Evolutionary conservation across 2,113 vertebrate species (phyloP), one percentile per base, ranked within the genome.

Genomic region (Perccottus glenii): DNA sequence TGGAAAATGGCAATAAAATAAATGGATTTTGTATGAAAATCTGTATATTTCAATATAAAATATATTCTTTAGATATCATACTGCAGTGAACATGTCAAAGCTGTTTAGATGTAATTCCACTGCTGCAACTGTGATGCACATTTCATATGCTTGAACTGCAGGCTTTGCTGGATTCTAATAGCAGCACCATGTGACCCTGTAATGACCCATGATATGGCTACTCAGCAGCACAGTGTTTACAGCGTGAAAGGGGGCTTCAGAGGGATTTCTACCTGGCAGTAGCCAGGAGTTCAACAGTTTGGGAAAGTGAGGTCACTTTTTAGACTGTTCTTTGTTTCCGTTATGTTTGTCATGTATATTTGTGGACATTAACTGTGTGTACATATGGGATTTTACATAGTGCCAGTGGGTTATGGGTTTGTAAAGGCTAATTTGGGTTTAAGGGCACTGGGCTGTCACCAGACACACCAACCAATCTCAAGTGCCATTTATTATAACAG

Each of bases 391-490:
- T 70, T 82, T 85, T 86, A 83, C 74, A 82, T 76, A 80, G 83
- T 81, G 87, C 83, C 75, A 69, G 60, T 52, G 83, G 87, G 83
- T 85, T 81, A 81, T 86, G 83, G 81, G 80, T 86, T 88, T 82
- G 77, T 64, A 87, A 87, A 90, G 85, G 87, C 78, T 88, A 89
- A 88, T 90, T 85, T 88, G 73, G 73, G 80, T 88, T 89, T 88
- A 83, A 87, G 84, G 87, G 86, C 74, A 85, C 67, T 86, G 85
- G 87, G 82, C 74, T 65, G 59, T 77, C 85, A 85, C 87, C 86
- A 86, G 75, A n/a, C 75, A 65, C 74, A 78, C 73, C 82, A 78
- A 74, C 71, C 75, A 75, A 73, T 83, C 62, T 83, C 51, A 77
- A 81, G 78, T 78, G 82, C 78, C 84, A 81, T 86, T 86, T 47